Evolutionary conservation across 2,888 invertebrate species (phyloP), one percentile per base, ranked within the genome.

Genomic region (Ophion costatus): DNA sequence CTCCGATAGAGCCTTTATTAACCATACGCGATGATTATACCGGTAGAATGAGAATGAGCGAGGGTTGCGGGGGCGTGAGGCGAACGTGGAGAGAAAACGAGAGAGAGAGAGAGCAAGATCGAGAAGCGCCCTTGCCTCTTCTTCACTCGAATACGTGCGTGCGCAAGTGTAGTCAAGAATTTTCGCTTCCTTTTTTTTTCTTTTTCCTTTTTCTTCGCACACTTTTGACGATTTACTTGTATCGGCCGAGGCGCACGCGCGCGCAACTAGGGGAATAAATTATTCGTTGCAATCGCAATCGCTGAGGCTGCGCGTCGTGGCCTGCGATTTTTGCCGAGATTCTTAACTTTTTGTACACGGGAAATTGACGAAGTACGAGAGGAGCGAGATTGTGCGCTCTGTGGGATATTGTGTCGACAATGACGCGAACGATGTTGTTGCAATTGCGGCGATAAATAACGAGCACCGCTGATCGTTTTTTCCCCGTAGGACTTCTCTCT

Each of bases 1-100:
- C 86, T 89, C 88, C 90, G 92, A 92, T 92, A 92, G 92, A 89
- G 90, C 90, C 89, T 90, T 90, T 92, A 91, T 92, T 91, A 92
- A 91, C 89, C 90, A 91, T 90, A 90, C 14, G 14, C 45, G 45
- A 45, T 92, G 91, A 92, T 91, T 92, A 91, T 90, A 88, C 87
- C 87, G 87, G 88, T 88, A 87, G 88, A 90, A 89, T 67, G 71
- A 85, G 56, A 59, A 61, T 51, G 69, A 24, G 24, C 59, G 77
- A 59, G 57, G 33, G 14, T 11, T 6, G 56, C 33, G 73, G 45
- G 59, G 11, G 29, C 33, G 77, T 20, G 24, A 63, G 73, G 42
- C 61, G 20, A 38, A 11, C 42, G 38, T 29, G 7, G 71, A 56
- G 69, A 6, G 22, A 42, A 76, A 17, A 45, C 24, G 71, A 57